phyloP scores from a whole-genome alignment of 2,113 vertebrate genomes.

The Pyxicephalus adspersus region DNA sequence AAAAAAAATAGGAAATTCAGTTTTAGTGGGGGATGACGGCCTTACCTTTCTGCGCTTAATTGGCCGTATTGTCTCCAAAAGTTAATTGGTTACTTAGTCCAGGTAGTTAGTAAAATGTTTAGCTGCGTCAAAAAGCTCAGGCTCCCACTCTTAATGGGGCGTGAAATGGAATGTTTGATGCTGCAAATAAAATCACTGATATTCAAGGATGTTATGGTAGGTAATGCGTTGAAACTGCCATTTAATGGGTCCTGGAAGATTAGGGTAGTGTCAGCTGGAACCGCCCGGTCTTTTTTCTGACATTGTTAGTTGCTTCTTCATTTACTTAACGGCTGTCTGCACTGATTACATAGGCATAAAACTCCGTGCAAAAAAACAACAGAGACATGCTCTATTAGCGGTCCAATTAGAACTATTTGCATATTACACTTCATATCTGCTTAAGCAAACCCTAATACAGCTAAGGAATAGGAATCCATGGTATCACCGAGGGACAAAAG shows the following conservation, averaged over 20 bases:
- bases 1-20: constrained; percentile 78
- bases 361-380: constrained; percentile 93
- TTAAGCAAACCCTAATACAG: constrained; percentile 88
- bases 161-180: constrained; percentile 99
- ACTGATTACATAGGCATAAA: constrained; percentile 99
- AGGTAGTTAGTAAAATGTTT: constrained; percentile 99
- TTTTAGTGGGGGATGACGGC: constrained; percentile 89
- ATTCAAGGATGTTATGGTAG: constrained; percentile 99
- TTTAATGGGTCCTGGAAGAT: constrained; percentile 99
- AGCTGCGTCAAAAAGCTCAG: constrained; percentile 98
- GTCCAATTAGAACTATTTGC: constrained; percentile 99
- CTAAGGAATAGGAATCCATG: constrained; percentile 79
- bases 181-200: constrained; percentile 99
- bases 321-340: constrained; percentile 99
- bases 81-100: constrained; percentile 99
- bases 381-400: constrained; percentile 99
- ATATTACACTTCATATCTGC: constrained; percentile 97
- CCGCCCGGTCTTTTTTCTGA: constrained; percentile 98
- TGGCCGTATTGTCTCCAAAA: constrained; percentile 98
- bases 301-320: constrained; percentile 99
- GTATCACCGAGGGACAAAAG: constrained; percentile 73
- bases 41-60: constrained; percentile 99
- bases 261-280: constrained; percentile 99
- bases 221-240: constrained; percentile 99
- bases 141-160: constrained; percentile 99